phyloP scores from a whole-genome alignment of 2,797 vertebrate species.

The Chaunax sp. region DNA sequence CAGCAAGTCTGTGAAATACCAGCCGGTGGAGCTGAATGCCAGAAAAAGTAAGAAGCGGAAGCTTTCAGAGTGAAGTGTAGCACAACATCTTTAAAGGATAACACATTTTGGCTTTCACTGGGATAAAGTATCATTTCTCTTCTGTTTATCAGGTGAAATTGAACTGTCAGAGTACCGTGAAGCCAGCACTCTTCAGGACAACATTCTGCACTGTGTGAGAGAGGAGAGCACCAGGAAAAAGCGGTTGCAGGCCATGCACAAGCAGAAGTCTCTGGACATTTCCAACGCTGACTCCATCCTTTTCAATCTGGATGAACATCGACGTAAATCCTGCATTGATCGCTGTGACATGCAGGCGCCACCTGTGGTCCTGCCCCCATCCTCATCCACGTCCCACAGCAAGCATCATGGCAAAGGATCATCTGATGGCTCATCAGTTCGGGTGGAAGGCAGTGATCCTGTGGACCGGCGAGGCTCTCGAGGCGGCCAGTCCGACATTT shows the following conservation, averaged over 20 bases:
- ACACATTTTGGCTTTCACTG: constrained; percentile 27
- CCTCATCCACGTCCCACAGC: constrained; percentile 69
- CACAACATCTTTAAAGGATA: constrained; percentile 22
- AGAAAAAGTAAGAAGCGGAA: constrained; percentile 93
- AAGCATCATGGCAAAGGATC: constrained; percentile 79
- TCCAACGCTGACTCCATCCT: constrained; percentile 96
- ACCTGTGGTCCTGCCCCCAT: constrained; percentile 64
- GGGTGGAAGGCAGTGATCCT: constrained; percentile 60
- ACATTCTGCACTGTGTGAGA: constrained; percentile 93
- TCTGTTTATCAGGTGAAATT: constrained; percentile 90
- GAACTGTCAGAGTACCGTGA: constrained; percentile 98
- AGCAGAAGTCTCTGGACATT: constrained; percentile 99
- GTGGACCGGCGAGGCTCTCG: constrained; percentile 74
- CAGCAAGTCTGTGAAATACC: constrained; percentile 99
- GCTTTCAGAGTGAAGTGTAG: constrained; percentile 31
- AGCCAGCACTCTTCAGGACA: constrained; percentile 93
- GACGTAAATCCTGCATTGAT: constrained; percentile 98
- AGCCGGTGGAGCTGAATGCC: constrained; percentile 97
- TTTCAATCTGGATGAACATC: constrained; percentile 95
- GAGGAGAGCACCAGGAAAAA: constrained; percentile 97
- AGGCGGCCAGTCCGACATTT: constrained; percentile 68
- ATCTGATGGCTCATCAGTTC: constrained; percentile 82
- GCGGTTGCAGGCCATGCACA: constrained; percentile 94
- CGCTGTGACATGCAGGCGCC: constrained; percentile 89
- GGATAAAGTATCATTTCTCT: constrained; percentile 9